phyloP scores from a whole-genome alignment of 2,888 invertebrate genomes.

The Agrypnus murinus region DNA sequence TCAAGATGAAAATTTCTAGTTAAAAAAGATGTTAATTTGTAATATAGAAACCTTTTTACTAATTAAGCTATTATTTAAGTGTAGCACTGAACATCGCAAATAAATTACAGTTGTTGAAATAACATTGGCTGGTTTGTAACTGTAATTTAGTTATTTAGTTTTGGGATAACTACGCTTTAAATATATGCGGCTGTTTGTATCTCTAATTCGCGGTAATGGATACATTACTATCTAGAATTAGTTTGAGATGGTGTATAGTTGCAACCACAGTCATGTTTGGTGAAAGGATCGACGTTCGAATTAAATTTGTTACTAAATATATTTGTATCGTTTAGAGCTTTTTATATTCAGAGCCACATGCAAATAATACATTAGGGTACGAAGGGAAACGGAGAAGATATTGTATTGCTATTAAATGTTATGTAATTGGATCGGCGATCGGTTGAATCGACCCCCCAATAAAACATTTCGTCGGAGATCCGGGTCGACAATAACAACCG shows the following conservation, averaged over 20 bases:
- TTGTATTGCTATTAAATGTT: slow-evolving; percentile 54
- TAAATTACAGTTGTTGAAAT: slow-evolving; percentile 34
- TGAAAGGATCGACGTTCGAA: background rate
- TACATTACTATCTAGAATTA: slow-evolving; percentile 35
- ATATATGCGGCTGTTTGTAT: slow-evolving; percentile 39
- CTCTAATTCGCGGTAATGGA: slow-evolving; percentile 42
- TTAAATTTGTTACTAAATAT: background rate
- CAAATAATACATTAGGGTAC: slow-evolving; percentile 25
- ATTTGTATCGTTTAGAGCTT: background rate
- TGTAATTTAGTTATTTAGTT: slow-evolving; percentile 47
- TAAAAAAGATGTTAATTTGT: too few relatives aligned
- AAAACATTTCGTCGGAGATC: slow-evolving; percentile 57
- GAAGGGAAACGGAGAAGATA: slow-evolving; percentile 41
- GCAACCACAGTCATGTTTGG: background rate
- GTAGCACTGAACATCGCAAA: slow-evolving; percentile 32
- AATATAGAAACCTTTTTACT: slow-evolving; percentile 28
- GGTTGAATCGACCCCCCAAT: slow-evolving; percentile 49
- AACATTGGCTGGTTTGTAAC: slow-evolving; percentile 39
- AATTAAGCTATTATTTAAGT: slow-evolving; percentile 42
- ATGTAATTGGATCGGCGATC: slow-evolving; percentile 53
- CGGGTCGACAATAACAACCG: slow-evolving; percentile 57
- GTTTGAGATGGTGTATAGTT: slow-evolving; percentile 18
- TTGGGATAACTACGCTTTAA: slow-evolving; percentile 39
- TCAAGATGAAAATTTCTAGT: too few relatives aligned
- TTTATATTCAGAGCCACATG: slow-evolving; percentile 15